Percentiles rank a stretch among this genome's conserved stretches.
Conservation (phyloP, 2,797 vertebrate genomes). For the Mormyrops boulengeri region DNA sequence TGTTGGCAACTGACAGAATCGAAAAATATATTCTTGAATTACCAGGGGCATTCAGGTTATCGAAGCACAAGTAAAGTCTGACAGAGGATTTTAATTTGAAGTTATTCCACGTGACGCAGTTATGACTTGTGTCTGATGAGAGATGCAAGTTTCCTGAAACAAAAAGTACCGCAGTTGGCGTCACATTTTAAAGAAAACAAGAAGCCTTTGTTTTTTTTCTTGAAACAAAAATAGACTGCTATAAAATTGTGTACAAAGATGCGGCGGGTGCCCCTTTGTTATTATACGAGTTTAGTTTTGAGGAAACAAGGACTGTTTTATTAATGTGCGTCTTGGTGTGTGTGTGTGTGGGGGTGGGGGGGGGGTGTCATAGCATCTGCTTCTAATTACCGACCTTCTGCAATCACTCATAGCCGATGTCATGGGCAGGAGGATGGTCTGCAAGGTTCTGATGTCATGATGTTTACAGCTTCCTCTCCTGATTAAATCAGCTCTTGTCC, state of each 20-base stretch:
- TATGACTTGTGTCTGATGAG: neutral
- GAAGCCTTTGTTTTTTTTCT: neutral
- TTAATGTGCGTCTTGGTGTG: neutral
- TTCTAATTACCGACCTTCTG: constrained; percentile 35
- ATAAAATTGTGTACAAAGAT: neutral
- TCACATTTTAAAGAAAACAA: neutral
- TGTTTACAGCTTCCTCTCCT: constrained; percentile 28
- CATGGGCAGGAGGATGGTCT: constrained; percentile 25
- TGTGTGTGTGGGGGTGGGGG: neutral
- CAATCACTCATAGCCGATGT: constrained; percentile 32
- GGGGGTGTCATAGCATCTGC: constrained; percentile 31
- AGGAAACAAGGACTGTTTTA: neutral
- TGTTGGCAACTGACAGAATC: neutral
- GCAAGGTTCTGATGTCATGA: constrained; percentile 31
- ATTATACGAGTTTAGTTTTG: constrained; percentile 1
- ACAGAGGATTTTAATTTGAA: neutral
- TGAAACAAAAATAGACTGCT: neutral
- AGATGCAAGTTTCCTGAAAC: neutral
- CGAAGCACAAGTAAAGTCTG: neutral
- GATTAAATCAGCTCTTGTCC: constrained; percentile 22
- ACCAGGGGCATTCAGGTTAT: neutral
- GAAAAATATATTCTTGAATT: neutral
- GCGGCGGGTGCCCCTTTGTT: neutral
- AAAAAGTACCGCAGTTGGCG: neutral
- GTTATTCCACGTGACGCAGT: neutral